These are phyloP conservation scores for Ahaetulla prasina DNA, from an alignment of 2,113 vertebrate genomes.

Conservation along the genomic window DNA sequence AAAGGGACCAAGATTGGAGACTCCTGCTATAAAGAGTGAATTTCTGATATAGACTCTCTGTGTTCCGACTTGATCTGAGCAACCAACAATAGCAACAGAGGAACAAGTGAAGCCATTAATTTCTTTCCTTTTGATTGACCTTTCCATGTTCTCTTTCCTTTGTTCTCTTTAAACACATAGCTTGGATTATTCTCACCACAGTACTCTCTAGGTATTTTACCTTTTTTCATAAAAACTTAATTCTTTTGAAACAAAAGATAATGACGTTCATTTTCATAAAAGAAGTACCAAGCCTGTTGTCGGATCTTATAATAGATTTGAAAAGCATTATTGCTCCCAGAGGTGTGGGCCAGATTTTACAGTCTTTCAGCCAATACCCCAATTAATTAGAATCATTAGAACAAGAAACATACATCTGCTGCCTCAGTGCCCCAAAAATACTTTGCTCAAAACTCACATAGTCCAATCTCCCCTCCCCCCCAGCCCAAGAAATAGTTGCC, in stretches of 20 bases:
- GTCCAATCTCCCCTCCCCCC: not conserved
- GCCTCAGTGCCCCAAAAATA: not conserved
- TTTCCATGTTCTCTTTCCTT: slow-evolving; percentile 43
- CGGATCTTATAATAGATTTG: slow-evolving; percentile 3
- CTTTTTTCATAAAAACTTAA: slow-evolving; percentile 1
- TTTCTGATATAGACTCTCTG: slow-evolving; percentile 28
- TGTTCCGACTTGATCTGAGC: slow-evolving; percentile 44
- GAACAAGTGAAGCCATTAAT: slow-evolving; percentile 36
- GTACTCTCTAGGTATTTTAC: not conserved
- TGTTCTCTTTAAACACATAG: slow-evolving; percentile 43
- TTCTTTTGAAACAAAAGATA: slow-evolving; percentile 14
- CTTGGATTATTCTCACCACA: slow-evolving; percentile 25
- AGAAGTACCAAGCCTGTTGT: slow-evolving; percentile 9
- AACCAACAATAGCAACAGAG: slow-evolving; percentile 35
- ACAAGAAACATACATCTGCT: not conserved
- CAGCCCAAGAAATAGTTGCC: too few relatives aligned
- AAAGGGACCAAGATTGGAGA: too few relatives aligned
- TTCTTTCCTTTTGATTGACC: slow-evolving; percentile 35
- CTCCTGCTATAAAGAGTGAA: not conserved
- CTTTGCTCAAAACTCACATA: not conserved
- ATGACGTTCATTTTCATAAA: slow-evolving; percentile 2
- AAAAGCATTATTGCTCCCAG: not conserved
- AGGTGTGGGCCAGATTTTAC: not conserved
- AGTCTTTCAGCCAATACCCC: not conserved
- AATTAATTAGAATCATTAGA: not conserved